Evolutionary conservation across 2,113 vertebrate genomes (phyloP), one percentile per base, ranked within the genome.

Genomic region (Phycodurus eques): DNA sequence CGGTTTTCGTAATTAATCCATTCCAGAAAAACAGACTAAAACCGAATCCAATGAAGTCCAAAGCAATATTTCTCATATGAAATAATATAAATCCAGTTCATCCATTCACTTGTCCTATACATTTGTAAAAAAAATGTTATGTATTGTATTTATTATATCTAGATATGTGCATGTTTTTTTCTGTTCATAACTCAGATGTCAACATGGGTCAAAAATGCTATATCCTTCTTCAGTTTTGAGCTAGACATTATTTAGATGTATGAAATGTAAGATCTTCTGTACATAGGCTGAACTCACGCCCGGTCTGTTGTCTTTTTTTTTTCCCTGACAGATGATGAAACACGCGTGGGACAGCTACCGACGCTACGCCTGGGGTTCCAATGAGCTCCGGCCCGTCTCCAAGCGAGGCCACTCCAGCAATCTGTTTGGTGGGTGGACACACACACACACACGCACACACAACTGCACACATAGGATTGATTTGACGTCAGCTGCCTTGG

Each of bases 391-490:
- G 81, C 97, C 97, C 8, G 83, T 98, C 91, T 98, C 96, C 80
- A 98, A 96, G 92, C 93, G 95, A 92, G 96, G 96, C 87, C 97
- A 99, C 93, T 98, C 96, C 61, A 99, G 96, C 90, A 98, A 97
- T 94, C 94, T 99, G 84, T 99, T 98, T 92, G 97, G 97, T 98
- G 88, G 98, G 97, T 95, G 90, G 63, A 9, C 68, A n/a, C 57
- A 68, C 73, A 22, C 76, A 9, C 68, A n/a, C 57, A 68, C 73
- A 22, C 76, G 49, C 70, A 15, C 71, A 47, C 73, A 67, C 79
- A 73, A 71, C 69, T 56, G 47, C 66, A 59, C 74, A 76, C 49
- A 65, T 71, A 43, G 51, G 72, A 87, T 88, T 89, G 80, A 84
- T 87, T 81, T 80, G 43, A 47, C 39, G 77, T 84, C 77, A 75